Evolutionary conservation across 2,888 invertebrate genomes (phyloP), one percentile per base, ranked within the genome.

Genomic region (Psococerastis gibbosa): DNA sequence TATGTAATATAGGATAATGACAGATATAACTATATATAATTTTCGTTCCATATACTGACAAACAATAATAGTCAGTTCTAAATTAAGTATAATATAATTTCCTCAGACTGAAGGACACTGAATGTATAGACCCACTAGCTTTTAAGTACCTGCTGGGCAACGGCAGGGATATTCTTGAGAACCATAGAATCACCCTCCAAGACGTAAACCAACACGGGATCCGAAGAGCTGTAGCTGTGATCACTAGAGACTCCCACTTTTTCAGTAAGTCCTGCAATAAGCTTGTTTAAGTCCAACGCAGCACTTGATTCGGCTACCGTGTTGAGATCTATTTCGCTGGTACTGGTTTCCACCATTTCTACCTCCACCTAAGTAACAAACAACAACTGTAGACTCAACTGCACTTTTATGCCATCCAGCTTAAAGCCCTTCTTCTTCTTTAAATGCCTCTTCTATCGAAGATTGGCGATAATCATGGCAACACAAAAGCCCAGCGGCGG

Each of bases 291-390:
- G 22, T 38, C 38, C 22, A 38, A 15, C 13, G 20, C 38, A 5
- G 38, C 38, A 20, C 38, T 20, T 13, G 17, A 18, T 11, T 18
- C 38, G 3, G 18, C 38, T 38, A 20, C 16, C 6, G 38, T 13
- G 38, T 20, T 38, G 6, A 38, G 18, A 38, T 20, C 20, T 5
- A 20, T n/a, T 11, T 27, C n/a, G n/a, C n/a, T n/a, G n/a, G 33
- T 15, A 4, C 3, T 33, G 6, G 33, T 17, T 33, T 33, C 22
- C n/a, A 38, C 38, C 18, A 38, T 38, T 20, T 38, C 38, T 4
- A 38, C 38, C 20, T 38, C 38, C 6, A 38, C 38, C 38, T 38
- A 38, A 9, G 22, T 13, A 22, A 38, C 15, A 33, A 33, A 33
- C 15, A 33, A 9, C 17, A 16, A 33, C 15, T 31, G 9, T 31